Evolutionary conservation across 1,140 invertebrate genomes (phyloP), one percentile per base, ranked within the genome.

Genomic region (Aleiodes sp.): DNA sequence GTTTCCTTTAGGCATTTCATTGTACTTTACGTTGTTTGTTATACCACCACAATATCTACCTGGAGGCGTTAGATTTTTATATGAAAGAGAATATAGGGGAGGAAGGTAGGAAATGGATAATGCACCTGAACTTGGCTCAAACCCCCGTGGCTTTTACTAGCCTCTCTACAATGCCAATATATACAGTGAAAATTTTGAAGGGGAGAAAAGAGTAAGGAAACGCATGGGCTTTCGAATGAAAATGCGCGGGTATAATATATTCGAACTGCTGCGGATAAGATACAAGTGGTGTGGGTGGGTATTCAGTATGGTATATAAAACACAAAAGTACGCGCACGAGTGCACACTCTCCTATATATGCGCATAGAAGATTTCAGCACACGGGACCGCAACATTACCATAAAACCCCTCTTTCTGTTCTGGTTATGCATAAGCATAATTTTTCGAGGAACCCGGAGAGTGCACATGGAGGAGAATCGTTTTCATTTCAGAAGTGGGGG

Each of bases 361-460:
- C 79, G 75, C 78, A 79, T 76, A 79, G 81, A 82, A 80, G 82
- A 84, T 82, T 81, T 83, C 80, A 82, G 74, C 78, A 73, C 76
- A 52, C 46, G 46, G 73, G 75, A 83, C 82, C 81, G 76, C 79
- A 80, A 81, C 76, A 84, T 84, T 82, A 84, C 81, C 82, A 82
- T 83, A 83, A 84, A 82, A 76, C 78, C 80, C 76, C 28, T 59
- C 28, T 31, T 28, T 1, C 76, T 75, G 70, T 74, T 39, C 77
- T 68, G 80, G 80, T 80, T 84, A 82, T 83, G 81, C 81, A 82
- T 83, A 82, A 84, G 81, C 81, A 82, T 83, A 82, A 84, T 84
- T 84, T 84, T 84, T 83, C 78, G 66, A 26, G 7, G 56, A 59
- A 59, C 16, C n/a, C 46, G 26, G 46, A 52, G 41, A 19, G 4